These are phyloP conservation scores for Leptopterna dolabrata DNA, from an alignment of 2,888 invertebrate genomes.

Conservation along the genomic window DNA sequence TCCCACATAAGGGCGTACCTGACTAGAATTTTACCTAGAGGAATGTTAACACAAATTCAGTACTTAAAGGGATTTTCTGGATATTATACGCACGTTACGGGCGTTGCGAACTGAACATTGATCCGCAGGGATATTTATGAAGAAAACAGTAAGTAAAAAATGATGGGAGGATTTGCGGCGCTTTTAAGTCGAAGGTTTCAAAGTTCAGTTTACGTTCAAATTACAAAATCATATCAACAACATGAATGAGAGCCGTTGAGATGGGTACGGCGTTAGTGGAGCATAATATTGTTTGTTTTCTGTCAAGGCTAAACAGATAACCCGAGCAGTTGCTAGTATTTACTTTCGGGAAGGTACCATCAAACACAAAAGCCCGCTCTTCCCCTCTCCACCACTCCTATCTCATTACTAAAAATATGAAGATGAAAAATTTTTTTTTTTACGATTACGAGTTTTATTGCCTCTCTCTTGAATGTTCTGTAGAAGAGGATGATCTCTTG, in stretches of 20 bases:
- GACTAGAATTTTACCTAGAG: too few relatives aligned
- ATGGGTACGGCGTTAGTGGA: neutral
- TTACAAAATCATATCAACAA: neutral
- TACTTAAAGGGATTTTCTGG: too few relatives aligned
- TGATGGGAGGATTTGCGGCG: too few relatives aligned
- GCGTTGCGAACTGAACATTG: too few relatives aligned
- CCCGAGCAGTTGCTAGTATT: neutral
- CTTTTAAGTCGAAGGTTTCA: too few relatives aligned
- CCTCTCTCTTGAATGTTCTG: neutral
- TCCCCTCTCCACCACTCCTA: neutral
- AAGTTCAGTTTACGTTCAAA: too few relatives aligned
- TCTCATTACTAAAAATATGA: neutral
- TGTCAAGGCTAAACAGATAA: neutral
- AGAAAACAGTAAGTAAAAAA: too few relatives aligned
- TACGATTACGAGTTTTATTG: neutral
- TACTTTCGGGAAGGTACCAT: neutral
- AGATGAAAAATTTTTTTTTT: neutral
- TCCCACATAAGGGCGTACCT: too few relatives aligned
- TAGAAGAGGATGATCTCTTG: neutral
- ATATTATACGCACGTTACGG: too few relatives aligned
- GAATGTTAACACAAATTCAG: too few relatives aligned
- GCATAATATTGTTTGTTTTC: neutral
- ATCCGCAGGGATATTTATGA: too few relatives aligned
- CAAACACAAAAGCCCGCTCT: neutral
- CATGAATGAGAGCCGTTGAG: neutral